Base-by-base conservation (phyloP, 2,797 vertebrate species). In the Pristis pectinata region DNA sequence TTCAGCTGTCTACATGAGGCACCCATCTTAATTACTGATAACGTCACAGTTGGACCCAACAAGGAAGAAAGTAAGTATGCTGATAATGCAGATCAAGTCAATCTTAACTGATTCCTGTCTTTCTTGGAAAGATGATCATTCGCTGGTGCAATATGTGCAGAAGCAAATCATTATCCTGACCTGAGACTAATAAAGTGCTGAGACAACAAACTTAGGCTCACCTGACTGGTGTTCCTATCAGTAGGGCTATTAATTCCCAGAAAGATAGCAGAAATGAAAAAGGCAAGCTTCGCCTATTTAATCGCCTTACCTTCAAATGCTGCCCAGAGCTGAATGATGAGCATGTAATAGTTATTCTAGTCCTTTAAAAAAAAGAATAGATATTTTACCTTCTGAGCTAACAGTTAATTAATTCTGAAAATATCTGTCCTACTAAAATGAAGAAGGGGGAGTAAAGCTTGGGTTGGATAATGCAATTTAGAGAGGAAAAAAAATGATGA, bases 341-440 rank as follows among this genome's bases (percentile, higher is more conserved):
- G 97, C 97, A 97, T 98, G 97, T 98, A 97, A 97, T 97, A 97
- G 97, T 97, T 95, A 98, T 97, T 97, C 97, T 97, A 70, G n/a
- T 83, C 94, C 59, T 94, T 64, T 82, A 97, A 96, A 97, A 97
- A 96, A 96, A 96, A 96, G 95, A 96, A 98, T 98, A 98, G 98
- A 98, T 98, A 98, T 98, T 98, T 98, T 98, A 98, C 98, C 98
- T 97, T 97, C 97, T 97, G 98, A 98, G 98, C 98, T 98, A 98
- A 98, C 97, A 97, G 98, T 98, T 99, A 98, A 99, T 99, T 98
- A 98, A 98, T 99, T 99, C 98, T 98, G 98, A 98, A 98, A 98
- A 98, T 99, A 98, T 98, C 98, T 98, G 98, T 98, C 98, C 98
- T 97, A 98, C 98, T 95, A 97, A 97, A 97, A 97, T 97, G 97